Base-by-base conservation (phyloP, 2,888 invertebrate species). In the Hirudinaria manillensis region DNA sequence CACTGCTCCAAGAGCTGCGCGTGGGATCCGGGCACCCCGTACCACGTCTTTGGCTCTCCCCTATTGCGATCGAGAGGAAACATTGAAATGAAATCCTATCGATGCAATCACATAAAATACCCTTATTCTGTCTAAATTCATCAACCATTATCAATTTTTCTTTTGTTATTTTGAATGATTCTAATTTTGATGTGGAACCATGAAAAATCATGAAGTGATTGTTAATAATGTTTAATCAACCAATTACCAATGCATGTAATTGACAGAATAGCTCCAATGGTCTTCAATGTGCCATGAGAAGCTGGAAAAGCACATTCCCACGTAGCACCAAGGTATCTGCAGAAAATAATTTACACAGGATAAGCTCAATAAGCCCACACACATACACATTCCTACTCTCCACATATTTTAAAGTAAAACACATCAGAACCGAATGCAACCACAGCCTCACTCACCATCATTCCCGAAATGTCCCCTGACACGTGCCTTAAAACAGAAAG, bases 221-320 rank as follows among this genome's bases (percentile, higher is more conserved):
- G 1, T 10, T 16, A 45, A 7, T 16, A 45, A 45, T 1, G 10
- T 45, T 45, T 45, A 45, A 45, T 7, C 16, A 45, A 1, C 13
- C 16, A 45, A 1, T 45, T 80, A 88, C 98, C 98, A 98, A 84
- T 99, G 99, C 80, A 98, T 87, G 85, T 99, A 99, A 86, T 99
- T 99, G 82, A 99, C 97, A 24, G 97, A 97, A 85, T 98, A 99
- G 83, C 96, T 97, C 99, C 99, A 99, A 85, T 99, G 99, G 84
- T 99, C 99, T 86, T 99, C 99, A 82, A 96, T 99, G 87, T 99
- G 99, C 99, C 99, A 99, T 85, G 98, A 98, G 86, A 99, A 99
- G 1, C 98, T 95, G 0, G 97, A 94, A 86, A 99, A 99, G 84
- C 97, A 98, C 99, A 99, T 99, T 66, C 99, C 99, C 67, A 99